Evolutionary conservation across 2,888 invertebrate species (phyloP), one percentile per base, ranked within the genome.

Genomic region (Zonitis immaculata): DNA sequence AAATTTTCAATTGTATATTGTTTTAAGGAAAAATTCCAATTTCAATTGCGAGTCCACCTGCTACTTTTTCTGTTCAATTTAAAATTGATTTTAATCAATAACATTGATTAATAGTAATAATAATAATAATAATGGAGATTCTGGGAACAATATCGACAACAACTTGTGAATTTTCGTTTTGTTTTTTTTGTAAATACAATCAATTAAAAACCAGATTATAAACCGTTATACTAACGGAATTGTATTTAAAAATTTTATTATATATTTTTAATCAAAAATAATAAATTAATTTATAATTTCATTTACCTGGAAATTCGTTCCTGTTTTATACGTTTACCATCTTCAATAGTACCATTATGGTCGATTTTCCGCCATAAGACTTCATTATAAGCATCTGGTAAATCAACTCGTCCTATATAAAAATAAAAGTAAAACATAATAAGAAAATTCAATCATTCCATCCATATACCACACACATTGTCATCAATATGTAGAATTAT

Each of bases 311-410:
- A 73, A 42, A 77, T 75, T 63, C 74, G 73, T 59, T 75, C 69
- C 61, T 78, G 76, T 5, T 69, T 65, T 47, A 78, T 67, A 48
- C 75, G 73, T 11, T 68, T 64, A 6, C 67, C 64, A 43, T 73
- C 69, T 47, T 70, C 65, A 3, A 76, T 76, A 25, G 45, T 43
- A 68, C 73, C 78, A 70, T 87, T 86, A 43, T 81, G 78, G 66
- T 79, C 81, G 42, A 80, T 76, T 69, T 82, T 84, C 64, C 78
- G 77, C 89, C 89, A 89, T n/a, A 80, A 79, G 12, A 87, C 83
- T 63, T 86, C 86, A 68, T 83, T 87, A 54, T 79, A 80, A 6
- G 87, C 86, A 69, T 89, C 89, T 12, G 89, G 88, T 28, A 89
- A 75, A 67, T 85, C 82, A 14, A 86, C 83, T 43, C 78, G 78